Evolutionary conservation across 2,888 invertebrate species (phyloP).

Genomic region (Gastrophysa polygoni): DNA sequence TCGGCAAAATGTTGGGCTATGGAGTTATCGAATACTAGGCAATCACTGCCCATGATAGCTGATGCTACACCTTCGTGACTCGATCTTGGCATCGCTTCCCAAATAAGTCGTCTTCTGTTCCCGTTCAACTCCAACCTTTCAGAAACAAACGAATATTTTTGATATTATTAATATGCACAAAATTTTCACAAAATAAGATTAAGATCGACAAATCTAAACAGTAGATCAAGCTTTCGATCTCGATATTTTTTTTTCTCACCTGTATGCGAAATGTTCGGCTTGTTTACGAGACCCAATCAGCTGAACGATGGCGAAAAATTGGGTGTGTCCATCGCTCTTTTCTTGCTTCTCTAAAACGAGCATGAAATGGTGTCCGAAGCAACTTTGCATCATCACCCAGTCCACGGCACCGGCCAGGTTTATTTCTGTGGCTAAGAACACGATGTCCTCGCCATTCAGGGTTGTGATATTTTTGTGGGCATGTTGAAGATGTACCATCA

Average conservation of each 20-base stretch:
- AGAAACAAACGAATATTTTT: conserved; percentile 5
- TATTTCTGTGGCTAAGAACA: conserved; percentile 98
- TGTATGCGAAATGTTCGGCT: conserved; percentile 98
- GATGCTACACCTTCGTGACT: conserved; percentile 99
- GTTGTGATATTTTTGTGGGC: conserved; percentile 98
- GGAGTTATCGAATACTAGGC: conserved; percentile 97
- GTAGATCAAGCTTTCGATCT: no score
- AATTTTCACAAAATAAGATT: no score
- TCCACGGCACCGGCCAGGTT: conserved; percentile 99
- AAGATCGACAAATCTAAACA: no score
- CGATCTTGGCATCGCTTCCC: conserved; percentile 98
- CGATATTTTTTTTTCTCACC: conserved; percentile 60
- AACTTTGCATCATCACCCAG: conserved; percentile 99
- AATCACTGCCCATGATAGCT: conserved; percentile 97
- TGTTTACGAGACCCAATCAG: conserved; percentile 98
- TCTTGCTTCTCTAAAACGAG: conserved; percentile 98
- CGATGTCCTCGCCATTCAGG: conserved; percentile 97
- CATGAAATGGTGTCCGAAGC: conserved; percentile 99
- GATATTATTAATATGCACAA: no score
- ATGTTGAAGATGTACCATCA: conserved; percentile 98
- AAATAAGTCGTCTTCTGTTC: conserved; percentile 90
- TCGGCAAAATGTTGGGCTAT: conserved; percentile 99
- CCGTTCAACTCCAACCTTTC: conserved; percentile 93
- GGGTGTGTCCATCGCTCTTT: conserved; percentile 95
- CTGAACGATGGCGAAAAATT: conserved; percentile 98